These are phyloP conservation scores for Xerus inauris DNA, from an alignment of 2,113 vertebrate species.

Conservation along the genomic window DNA sequence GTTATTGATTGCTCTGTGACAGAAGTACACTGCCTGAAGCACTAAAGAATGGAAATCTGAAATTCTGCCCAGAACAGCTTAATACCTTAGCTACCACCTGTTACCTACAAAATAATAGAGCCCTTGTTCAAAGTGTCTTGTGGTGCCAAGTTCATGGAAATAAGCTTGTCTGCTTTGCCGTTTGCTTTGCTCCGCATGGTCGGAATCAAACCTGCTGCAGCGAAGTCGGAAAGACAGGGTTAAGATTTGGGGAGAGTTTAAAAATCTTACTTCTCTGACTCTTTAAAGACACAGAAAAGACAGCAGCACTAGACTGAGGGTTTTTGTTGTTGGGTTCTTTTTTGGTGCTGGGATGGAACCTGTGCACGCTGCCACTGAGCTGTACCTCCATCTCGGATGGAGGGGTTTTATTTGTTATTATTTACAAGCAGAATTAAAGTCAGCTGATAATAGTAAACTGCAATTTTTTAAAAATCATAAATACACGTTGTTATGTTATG, in stretches of 20 bases:
- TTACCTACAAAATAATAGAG: slow-evolving; percentile 62
- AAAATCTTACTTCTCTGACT: not conserved
- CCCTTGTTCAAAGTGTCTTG: not conserved
- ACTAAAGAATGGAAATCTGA: slow-evolving; percentile 73
- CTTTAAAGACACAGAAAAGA: not conserved
- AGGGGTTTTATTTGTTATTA: not conserved
- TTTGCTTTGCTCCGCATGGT: not conserved
- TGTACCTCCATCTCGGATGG: no score
- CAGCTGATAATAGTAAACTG: not conserved
- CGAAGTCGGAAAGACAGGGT: not conserved
- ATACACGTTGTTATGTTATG: not conserved
- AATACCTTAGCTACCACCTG: not conserved
- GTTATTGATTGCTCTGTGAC: slow-evolving; percentile 71
- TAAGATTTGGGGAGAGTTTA: not conserved
- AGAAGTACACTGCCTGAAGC: not conserved
- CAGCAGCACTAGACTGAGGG: not conserved
- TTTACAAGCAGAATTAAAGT: not conserved
- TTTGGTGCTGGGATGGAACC: not conserved
- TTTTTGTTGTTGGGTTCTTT: not conserved
- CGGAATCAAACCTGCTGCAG: not conserved
- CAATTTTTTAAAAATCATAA: not conserved
- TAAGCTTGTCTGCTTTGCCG: not conserved
- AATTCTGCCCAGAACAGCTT: slow-evolving; percentile 61
- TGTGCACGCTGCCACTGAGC: not conserved
- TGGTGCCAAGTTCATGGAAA: not conserved